Conservation (phyloP, 2,113 vertebrate genomes). For the Leucosticte australis region DNA sequence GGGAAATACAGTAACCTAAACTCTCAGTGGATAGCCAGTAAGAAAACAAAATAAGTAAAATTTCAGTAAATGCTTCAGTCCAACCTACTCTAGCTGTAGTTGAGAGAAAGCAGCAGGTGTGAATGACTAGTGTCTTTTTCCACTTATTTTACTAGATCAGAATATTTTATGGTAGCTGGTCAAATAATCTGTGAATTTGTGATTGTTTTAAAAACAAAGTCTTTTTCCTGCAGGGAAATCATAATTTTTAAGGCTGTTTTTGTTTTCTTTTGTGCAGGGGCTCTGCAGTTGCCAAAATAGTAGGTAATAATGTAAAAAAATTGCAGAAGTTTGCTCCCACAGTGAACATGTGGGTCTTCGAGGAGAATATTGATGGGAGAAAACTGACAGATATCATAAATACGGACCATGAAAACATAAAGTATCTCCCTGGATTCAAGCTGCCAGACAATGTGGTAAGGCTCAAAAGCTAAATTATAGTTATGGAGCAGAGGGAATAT, state of each 20-base stretch:
- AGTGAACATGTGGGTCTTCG: conserved; percentile 94
- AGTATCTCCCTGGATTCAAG: conserved; percentile 91
- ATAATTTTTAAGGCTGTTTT: background rate
- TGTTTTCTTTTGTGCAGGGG: conserved; percentile 76
- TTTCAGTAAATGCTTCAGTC: background rate
- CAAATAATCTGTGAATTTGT: background rate
- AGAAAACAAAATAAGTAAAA: background rate
- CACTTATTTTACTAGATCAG: background rate
- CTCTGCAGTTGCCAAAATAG: conserved; percentile 88
- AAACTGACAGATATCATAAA: conserved; percentile 94
- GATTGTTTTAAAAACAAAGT: background rate
- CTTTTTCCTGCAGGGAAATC: background rate
- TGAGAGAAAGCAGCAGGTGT: background rate
- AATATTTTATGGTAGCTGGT: background rate
- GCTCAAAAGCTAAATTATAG: background rate
- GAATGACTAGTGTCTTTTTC: background rate
- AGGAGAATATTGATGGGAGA: conserved; percentile 85
- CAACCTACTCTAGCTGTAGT: background rate
- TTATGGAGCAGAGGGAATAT: background rate
- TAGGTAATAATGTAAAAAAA: conserved; percentile 84
- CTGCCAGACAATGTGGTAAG: conserved; percentile 94
- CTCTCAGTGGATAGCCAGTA: background rate
- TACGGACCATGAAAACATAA: conserved; percentile 90
- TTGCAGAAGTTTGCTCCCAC: conserved; percentile 83
- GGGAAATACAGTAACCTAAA: background rate